Percentiles rank a stretch among this genome's conserved stretches.
Conservation (phyloP, 2,888 invertebrate species). For the Lamellibrachia columna region DNA sequence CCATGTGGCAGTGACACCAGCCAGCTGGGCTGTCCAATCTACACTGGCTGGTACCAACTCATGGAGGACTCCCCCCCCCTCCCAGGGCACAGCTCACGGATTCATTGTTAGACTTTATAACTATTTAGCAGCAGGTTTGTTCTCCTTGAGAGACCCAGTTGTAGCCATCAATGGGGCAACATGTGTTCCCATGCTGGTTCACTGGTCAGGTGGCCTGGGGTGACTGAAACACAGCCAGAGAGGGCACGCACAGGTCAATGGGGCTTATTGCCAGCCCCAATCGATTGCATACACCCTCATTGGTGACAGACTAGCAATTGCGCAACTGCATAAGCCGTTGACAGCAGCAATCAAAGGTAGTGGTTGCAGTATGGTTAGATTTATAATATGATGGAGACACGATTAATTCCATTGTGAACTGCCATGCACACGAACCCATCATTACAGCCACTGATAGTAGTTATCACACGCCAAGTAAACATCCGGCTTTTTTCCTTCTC, state of each 20-base stretch:
- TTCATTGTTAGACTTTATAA: background rate
- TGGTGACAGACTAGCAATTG: background rate
- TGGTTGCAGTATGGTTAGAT: background rate
- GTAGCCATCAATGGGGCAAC: background rate
- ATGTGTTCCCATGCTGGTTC: background rate
- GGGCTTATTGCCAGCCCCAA: background rate
- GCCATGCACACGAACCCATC: background rate
- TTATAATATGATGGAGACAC: background rate
- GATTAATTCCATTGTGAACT: background rate
- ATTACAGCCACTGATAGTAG: background rate
- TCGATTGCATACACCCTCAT: background rate
- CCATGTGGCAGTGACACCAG: background rate
- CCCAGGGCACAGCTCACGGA: background rate
- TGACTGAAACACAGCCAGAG: background rate
- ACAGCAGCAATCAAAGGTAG: background rate
- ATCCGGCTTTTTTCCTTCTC: background rate
- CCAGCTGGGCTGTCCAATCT: background rate
- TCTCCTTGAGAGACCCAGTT: background rate
- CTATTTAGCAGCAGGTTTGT: background rate
- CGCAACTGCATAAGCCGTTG: background rate
- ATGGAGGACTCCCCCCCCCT: background rate
- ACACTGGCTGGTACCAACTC: background rate
- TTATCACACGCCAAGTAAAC: constrained; percentile 1
- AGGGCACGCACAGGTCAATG: background rate
- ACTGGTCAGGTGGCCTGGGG: background rate